Conservation (phyloP, 2,888 invertebrate species). For the Caenorhabditis angaria region DNA sequence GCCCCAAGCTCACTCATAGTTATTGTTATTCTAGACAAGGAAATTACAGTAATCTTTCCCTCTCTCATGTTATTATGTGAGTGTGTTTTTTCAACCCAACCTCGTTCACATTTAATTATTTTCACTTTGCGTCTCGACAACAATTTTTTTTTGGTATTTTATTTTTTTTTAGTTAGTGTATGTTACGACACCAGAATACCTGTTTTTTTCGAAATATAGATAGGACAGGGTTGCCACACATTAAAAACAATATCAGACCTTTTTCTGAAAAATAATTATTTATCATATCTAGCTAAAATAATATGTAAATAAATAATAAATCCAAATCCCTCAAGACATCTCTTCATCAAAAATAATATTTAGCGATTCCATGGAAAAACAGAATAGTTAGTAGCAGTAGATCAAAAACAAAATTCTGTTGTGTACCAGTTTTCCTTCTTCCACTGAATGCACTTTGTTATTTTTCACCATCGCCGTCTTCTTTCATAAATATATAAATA, state of each 20-base stretch:
- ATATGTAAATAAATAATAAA: too few relatives aligned
- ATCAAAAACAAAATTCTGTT: too few relatives aligned
- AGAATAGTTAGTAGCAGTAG: neutral
- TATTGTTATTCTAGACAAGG: constrained; percentile 4
- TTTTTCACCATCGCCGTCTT: neutral
- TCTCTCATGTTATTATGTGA: constrained; percentile 6
- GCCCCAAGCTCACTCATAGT: neutral
- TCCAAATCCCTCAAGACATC: too few relatives aligned
- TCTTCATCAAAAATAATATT: too few relatives aligned
- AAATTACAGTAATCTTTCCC: neutral
- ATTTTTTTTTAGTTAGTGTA: neutral
- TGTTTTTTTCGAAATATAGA: neutral
- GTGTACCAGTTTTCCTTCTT: too few relatives aligned
- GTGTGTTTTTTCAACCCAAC: constrained; percentile 26
- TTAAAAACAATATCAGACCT: constrained; percentile 4
- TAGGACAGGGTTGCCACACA: neutral
- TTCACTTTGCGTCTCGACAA: neutral
- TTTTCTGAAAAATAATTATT: too few relatives aligned
- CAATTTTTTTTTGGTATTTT: neutral
- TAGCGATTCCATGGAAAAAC: too few relatives aligned
- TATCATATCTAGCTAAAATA: too few relatives aligned
- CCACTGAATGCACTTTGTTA: neutral
- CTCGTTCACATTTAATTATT: constrained; percentile 2
- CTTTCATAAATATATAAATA: neutral
- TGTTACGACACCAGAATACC: neutral